These are phyloP conservation scores for Alexandromys fortis DNA, from an alignment of 2,113 vertebrate genomes.

Conservation along the genomic window DNA sequence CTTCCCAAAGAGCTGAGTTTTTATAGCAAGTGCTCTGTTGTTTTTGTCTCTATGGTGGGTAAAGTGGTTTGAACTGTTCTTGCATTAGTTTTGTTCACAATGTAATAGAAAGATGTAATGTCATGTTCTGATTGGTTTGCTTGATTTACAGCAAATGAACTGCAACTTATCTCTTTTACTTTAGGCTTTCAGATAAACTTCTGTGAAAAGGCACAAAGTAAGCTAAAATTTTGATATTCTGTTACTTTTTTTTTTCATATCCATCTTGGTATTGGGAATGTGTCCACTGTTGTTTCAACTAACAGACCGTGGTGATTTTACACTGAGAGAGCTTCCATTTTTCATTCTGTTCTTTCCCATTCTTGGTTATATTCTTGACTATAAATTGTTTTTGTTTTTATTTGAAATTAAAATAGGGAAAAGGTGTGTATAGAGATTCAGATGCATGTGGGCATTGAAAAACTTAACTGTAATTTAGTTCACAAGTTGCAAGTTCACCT, in stretches of 20 bases:
- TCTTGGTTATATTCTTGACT: neutral
- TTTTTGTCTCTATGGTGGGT: neutral
- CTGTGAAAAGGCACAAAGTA: constrained; percentile 84
- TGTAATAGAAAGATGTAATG: constrained; percentile 70
- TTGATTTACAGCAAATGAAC: constrained; percentile 82
- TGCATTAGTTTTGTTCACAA: constrained; percentile 66
- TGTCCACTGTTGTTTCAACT: constrained; percentile 80
- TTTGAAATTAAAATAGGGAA: constrained; percentile 52
- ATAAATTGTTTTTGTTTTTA: constrained; percentile 55
- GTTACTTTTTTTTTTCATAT: constrained; percentile 76
- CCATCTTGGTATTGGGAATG: constrained; percentile 81
- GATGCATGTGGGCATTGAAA: neutral
- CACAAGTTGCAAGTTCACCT: constrained; percentile 30
- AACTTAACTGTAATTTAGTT: constrained; percentile 22
- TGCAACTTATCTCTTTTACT: constrained; percentile 83
- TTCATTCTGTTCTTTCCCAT: constrained; percentile 42
- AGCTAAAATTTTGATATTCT: constrained; percentile 81
- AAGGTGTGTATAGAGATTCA: neutral
- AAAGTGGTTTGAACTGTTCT: constrained; percentile 10
- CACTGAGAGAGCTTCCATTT: constrained; percentile 78
- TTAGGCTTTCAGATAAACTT: constrained; percentile 85
- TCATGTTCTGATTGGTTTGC: constrained; percentile 76
- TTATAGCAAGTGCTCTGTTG: neutral
- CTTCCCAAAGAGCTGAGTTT: neutral
- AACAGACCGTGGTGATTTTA: constrained; percentile 62